Percentiles rank a stretch among this genome's conserved stretches.
Evolutionary conservation across 2,113 vertebrate genomes (phyloP).

Genomic region (Heterocephalus glaber): DNA sequence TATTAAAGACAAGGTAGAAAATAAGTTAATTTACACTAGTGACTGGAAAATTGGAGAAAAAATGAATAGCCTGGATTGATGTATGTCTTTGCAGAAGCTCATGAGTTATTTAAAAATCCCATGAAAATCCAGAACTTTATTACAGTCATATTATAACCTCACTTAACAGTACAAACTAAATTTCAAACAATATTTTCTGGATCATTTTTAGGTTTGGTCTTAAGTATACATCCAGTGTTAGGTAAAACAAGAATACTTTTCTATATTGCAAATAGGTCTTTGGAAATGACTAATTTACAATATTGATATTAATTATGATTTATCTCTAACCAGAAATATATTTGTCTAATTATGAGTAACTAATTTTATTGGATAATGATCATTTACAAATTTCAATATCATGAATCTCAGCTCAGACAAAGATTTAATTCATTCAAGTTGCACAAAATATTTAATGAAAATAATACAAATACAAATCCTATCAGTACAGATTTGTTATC

Average conservation of each 20-base stretch:
- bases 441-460: constrained; percentile 8
- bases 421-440: background rate
- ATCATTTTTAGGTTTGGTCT: background rate
- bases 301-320: constrained; percentile 37
- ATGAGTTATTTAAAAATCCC: background rate
- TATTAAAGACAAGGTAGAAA: constrained; percentile 42
- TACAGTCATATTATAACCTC: background rate
- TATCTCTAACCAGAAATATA: constrained; percentile 33
- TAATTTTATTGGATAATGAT: constrained; percentile 47
- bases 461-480: background rate
- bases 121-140: constrained; percentile 3
- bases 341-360: constrained; percentile 7
- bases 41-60: background rate
- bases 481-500: background rate
- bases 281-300: constrained; percentile 24
- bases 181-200: constrained; percentile 39
- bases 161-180: constrained; percentile 45
- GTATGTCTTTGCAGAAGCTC: background rate
- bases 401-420: constrained; percentile 30
- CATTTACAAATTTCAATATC: constrained; percentile 1
- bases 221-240: background rate
- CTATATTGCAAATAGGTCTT: background rate
- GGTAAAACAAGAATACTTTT: background rate
- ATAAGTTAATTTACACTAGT: constrained; percentile 1
- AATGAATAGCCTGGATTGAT: background rate